Evolutionary conservation across 1,140 invertebrate species (phyloP).

Genomic region (Drosophila tani): DNA sequence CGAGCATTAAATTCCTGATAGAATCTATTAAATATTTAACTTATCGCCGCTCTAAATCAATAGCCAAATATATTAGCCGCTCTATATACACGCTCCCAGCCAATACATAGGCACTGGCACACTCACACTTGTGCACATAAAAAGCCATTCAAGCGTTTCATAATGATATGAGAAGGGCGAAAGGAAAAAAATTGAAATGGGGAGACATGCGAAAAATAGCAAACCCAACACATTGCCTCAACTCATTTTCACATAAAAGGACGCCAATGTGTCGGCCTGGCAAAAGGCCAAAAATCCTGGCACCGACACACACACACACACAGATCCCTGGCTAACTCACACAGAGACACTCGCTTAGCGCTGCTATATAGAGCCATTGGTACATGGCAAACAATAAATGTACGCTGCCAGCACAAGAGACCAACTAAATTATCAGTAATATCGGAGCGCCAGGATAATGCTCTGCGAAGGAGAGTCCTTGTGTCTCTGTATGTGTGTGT

Average conservation of each 20-base stretch:
- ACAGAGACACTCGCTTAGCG: conserved; percentile 13
- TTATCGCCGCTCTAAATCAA: conserved; percentile 64
- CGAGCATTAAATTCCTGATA: conserved; percentile 46
- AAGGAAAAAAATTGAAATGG: conserved; percentile 40
- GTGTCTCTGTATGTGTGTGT: conserved; percentile 8
- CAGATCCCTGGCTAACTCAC: conserved; percentile 20
- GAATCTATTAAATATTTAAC: conserved; percentile 59
- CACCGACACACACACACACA: conserved; percentile 24
- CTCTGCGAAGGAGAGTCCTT: conserved; percentile 11
- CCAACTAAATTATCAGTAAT: conserved; percentile 83
- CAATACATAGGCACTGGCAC: conserved; percentile 18
- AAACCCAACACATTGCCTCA: conserved; percentile 74
- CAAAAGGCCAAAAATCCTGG: conserved; percentile 76
- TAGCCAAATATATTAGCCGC: conserved; percentile 51
- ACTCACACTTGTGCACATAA: conserved; percentile 43
- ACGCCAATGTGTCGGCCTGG: conserved; percentile 79
- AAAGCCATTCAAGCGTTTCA: conserved; percentile 79
- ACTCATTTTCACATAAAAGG: conserved; percentile 81
- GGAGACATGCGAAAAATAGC: conserved; percentile 57
- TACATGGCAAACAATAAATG: conserved; percentile 69
- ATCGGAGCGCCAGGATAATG: conserved; percentile 55
- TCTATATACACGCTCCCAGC: conserved; percentile 12
- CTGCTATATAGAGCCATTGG: conserved; percentile 60
- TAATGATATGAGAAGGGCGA: conserved; percentile 58
- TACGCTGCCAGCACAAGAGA: conserved; percentile 73